Evolutionary conservation across 2,797 vertebrate species (phyloP).

Genomic region (Epinephelus coioides): DNA sequence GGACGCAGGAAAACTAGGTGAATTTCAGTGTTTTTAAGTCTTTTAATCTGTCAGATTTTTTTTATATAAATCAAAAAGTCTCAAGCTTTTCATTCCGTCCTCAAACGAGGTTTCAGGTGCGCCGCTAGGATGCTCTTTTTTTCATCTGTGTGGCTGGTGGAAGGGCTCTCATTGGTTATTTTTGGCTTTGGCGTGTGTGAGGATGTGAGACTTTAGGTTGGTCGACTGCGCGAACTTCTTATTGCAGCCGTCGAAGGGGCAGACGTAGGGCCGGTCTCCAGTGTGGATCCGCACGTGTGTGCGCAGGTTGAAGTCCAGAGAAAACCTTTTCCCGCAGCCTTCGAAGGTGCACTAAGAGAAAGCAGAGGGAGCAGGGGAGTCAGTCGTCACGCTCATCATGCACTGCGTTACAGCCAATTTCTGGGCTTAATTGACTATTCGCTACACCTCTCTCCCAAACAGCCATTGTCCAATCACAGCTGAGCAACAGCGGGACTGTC

Average conservation of each 20-base stretch:
- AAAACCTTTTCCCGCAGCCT: slow-evolving; percentile 98
- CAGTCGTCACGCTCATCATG: not conserved
- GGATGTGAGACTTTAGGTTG: slow-evolving; percentile 99
- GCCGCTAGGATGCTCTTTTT: slow-evolving; percentile 56
- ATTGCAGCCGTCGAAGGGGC: slow-evolving; percentile 99
- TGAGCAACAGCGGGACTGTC: not conserved
- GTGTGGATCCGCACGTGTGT: slow-evolving; percentile 99
- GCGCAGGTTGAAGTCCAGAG: slow-evolving; percentile 99
- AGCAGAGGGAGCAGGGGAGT: not conserved
- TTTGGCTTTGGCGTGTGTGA: slow-evolving; percentile 99
- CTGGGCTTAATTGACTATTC: not conserved
- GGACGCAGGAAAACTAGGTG: slow-evolving; percentile 60
- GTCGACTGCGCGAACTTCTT: slow-evolving; percentile 99
- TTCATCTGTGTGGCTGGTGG: slow-evolving; percentile 38
- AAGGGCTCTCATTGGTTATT: slow-evolving; percentile 95
- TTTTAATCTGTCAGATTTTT: slow-evolving; percentile 71
- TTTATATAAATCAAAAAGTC: slow-evolving; percentile 88
- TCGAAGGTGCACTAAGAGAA: slow-evolving; percentile 94
- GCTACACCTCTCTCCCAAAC: not conserved
- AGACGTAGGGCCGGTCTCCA: slow-evolving; percentile 98
- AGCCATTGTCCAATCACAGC: not conserved
- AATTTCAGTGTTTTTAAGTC: slow-evolving; percentile 74
- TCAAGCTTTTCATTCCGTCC: slow-evolving; percentile 78
- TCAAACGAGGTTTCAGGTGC: slow-evolving; percentile 72
- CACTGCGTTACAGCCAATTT: not conserved